Evolutionary conservation across 2,888 invertebrate genomes (phyloP), one percentile per base, ranked within the genome.

Genomic region (Sesamia inferens): DNA sequence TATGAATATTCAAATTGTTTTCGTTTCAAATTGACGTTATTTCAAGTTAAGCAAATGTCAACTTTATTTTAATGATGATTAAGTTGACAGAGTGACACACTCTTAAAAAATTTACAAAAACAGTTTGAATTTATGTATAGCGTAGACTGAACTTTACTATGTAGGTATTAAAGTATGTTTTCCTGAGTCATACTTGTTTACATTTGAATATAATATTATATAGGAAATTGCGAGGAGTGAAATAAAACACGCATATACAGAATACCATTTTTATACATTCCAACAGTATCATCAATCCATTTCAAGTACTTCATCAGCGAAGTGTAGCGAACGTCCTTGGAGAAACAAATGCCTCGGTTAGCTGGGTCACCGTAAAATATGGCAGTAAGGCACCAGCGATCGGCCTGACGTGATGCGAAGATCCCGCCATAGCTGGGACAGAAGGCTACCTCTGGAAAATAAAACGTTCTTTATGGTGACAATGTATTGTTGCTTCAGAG

Each of bases 381-480:
- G 0, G 94, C 96, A 13, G 85, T 85, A 0, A 95, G 86, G 44
- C 88, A 89, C 93, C 94, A 93, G 0, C 81, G 77, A 31, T 85
- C 78, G 0, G 51, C n/a, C 1, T 87, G 83, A 54, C 88, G 90
- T 0, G 88, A 81, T 0, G 89, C 91, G 79, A 89, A 91, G 0
- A 94, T 54, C 5, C 95, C 95, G 0, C 96, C 96, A 72, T 92
- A 94, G 77, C 94, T 96, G 0, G 96, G 95, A 31, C 96, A 95
- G 2, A 92, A 85, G 0, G 93, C 84, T 19, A 94, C 90, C 57
- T 91, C 95, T 96, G 90, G 11, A 66, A 69, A 63, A 63, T 19
- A 55, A 55, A 54, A 55, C 5, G 10, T n/a, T 11, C 10, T 54
- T n/a, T 5, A 14, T 22, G 13, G 2, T 55, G n/a, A n/a, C n/a